Percentiles rank a stretch among this genome's conserved stretches.
Evolutionary conservation across 2,888 invertebrate species (phyloP).

Genomic region (Sphaerophoria taeniata): DNA sequence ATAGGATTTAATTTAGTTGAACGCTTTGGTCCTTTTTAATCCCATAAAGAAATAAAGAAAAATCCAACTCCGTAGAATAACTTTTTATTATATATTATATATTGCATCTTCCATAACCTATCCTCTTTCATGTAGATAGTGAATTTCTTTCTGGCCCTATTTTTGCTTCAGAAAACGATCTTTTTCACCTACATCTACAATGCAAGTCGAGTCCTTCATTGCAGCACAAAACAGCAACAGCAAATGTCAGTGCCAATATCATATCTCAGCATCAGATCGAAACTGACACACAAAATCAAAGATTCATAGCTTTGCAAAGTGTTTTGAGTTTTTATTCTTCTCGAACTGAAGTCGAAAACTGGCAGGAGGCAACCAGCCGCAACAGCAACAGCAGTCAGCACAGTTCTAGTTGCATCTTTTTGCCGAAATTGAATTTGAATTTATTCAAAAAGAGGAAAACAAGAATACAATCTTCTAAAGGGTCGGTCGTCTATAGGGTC

Average conservation of each 20-base stretch:
- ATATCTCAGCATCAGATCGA: slow-evolving; percentile 66
- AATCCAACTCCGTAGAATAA: slow-evolving; percentile 6
- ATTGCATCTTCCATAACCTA: slow-evolving; percentile 29
- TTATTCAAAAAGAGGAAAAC: slow-evolving; percentile 67
- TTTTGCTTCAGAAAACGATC: no score
- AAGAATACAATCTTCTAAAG: slow-evolving; percentile 40
- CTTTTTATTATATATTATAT: slow-evolving; percentile 44
- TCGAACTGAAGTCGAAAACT: background rate
- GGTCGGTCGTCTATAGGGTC: slow-evolving; percentile 7
- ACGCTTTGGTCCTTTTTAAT: slow-evolving; percentile 12
- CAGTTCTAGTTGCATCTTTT: slow-evolving; percentile 47
- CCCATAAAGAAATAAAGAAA: background rate
- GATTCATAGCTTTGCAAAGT: slow-evolving; percentile 69
- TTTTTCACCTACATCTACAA: slow-evolving; percentile 20
- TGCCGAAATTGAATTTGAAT: slow-evolving; percentile 69
- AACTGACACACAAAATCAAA: slow-evolving; percentile 70
- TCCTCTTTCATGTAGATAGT: background rate
- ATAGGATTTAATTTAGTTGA: slow-evolving; percentile 55
- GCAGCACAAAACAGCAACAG: background rate
- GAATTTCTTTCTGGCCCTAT: no score
- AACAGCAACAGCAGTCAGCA: no score
- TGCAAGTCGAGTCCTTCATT: no score
- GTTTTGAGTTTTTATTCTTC: slow-evolving; percentile 63
- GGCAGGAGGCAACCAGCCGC: slow-evolving; percentile 1
- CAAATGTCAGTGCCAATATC: slow-evolving; percentile 61